phyloP scores from a whole-genome alignment of 2,888 invertebrate species.

The Fissipunctia ypsillon region DNA sequence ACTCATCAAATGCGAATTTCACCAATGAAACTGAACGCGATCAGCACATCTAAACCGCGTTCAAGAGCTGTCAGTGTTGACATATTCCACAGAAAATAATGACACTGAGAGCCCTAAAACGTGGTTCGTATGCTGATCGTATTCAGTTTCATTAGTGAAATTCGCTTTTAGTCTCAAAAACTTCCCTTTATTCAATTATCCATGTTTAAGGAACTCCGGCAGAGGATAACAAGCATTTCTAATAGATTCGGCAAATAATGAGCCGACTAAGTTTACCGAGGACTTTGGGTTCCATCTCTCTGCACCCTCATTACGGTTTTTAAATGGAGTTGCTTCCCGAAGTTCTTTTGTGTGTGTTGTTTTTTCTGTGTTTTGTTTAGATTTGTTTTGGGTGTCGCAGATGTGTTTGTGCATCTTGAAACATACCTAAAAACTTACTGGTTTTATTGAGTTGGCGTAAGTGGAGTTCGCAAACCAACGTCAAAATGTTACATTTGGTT shows the following conservation, averaged over 20 bases:
- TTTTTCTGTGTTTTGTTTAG: constrained; percentile 5
- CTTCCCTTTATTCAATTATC: constrained; percentile 42
- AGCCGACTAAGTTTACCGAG: constrained; percentile 36
- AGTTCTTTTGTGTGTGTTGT: constrained; percentile 33
- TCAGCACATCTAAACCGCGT: too few species aligned
- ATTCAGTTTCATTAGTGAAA: too few species aligned
- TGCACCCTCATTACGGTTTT: constrained; percentile 52
- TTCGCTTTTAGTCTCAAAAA: too few species aligned
- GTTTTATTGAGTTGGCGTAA: constrained; percentile 7
- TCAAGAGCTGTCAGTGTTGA: too few species aligned
- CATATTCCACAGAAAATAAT: too few species aligned
- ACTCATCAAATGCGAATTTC: too few species aligned
- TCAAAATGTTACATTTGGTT: too few species aligned
- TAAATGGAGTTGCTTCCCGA: constrained; percentile 31
- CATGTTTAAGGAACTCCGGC: constrained; percentile 26
- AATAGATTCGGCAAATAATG: constrained; percentile 54
- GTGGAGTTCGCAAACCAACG: neutral
- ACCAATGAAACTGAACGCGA: too few species aligned
- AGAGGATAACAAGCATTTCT: constrained; percentile 43
- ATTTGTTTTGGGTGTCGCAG: constrained; percentile 23
- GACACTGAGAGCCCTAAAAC: too few species aligned
- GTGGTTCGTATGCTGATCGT: too few species aligned
- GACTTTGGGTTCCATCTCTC: constrained; percentile 17
- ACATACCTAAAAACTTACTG: neutral
- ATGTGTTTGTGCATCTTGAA: constrained; percentile 20